Conservation (phyloP, 2,797 vertebrate species). For the Labeo calbasu region DNA sequence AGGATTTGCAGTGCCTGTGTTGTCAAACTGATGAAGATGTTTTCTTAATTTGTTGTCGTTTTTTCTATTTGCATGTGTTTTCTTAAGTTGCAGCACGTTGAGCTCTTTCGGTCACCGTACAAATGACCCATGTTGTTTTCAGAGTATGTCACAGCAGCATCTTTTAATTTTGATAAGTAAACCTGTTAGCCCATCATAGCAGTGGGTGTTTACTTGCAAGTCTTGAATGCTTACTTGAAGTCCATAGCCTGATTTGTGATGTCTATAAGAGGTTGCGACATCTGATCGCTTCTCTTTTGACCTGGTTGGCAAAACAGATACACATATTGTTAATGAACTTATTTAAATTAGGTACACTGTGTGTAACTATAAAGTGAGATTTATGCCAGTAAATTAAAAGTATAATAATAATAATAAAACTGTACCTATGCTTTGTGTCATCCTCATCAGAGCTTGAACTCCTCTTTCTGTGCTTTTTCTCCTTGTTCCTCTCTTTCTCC, state of each 20-base stretch:
- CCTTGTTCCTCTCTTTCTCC: slow-evolving; percentile 81
- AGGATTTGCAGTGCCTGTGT: too few species aligned
- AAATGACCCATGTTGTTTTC: too few species aligned
- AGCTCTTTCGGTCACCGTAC: too few species aligned
- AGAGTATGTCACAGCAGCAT: too few species aligned
- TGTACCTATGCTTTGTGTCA: slow-evolving; percentile 70
- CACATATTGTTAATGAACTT: neutral
- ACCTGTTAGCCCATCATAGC: too few species aligned
- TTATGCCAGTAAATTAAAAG: neutral
- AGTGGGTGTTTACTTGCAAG: too few species aligned
- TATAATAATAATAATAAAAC: neutral
- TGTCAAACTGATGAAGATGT: too few species aligned
- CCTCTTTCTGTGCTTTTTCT: slow-evolving; percentile 81
- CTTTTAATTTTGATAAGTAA: too few species aligned
- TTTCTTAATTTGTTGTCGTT: too few species aligned
- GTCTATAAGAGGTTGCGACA: slow-evolving; percentile 56
- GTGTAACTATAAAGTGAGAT: neutral
- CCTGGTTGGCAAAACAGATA: slow-evolving; percentile 51
- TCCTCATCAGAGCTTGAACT: slow-evolving; percentile 78
- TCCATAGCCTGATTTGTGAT: slow-evolving; percentile 81
- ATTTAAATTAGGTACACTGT: neutral
- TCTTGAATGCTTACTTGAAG: slow-evolving; percentile 79
- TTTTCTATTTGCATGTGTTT: too few species aligned
- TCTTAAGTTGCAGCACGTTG: too few species aligned
- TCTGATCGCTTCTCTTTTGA: slow-evolving; percentile 68